These are phyloP conservation scores for Leptopilina boulardi DNA, from an alignment of 1,140 invertebrate genomes.

Conservation along the genomic window DNA sequence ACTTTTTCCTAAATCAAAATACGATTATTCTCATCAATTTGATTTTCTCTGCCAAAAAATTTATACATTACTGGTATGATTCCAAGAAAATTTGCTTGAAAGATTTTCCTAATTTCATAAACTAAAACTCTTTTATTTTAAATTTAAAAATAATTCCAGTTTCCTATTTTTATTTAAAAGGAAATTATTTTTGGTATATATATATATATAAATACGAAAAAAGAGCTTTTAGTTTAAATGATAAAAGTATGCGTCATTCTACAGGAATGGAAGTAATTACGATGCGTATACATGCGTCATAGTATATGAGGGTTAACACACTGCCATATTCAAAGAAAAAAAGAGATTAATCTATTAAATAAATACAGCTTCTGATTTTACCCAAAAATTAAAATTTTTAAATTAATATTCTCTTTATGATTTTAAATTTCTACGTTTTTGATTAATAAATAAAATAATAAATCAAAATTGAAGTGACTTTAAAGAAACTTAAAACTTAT, in stretches of 20 bases:
- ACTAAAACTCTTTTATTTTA: neutral
- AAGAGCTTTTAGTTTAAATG: constrained; percentile 1
- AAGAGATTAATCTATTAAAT: neutral
- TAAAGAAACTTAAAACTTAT: no score
- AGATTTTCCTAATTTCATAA: neutral
- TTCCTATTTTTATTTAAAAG: neutral
- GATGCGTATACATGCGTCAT: constrained; percentile 25
- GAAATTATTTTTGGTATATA: neutral
- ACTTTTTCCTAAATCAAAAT: neutral
- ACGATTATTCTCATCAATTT: neutral
- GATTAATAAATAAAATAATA: no score
- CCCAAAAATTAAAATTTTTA: neutral
- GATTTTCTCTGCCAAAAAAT: neutral
- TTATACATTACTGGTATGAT: neutral
- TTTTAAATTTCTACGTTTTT: no score
- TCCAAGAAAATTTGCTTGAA: constrained; percentile 13
- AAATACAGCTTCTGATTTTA: neutral
- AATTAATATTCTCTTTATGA: no score
- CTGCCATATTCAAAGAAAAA: constrained; percentile 10
- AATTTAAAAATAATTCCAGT: neutral
- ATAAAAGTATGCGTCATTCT: constrained; percentile 27
- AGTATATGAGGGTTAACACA: constrained; percentile 15
- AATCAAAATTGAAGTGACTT: no score
- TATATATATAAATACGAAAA: neutral
- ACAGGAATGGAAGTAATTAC: constrained; percentile 26